Conservation (phyloP, 2,888 invertebrate species). For the Syrphus vitripennis region DNA sequence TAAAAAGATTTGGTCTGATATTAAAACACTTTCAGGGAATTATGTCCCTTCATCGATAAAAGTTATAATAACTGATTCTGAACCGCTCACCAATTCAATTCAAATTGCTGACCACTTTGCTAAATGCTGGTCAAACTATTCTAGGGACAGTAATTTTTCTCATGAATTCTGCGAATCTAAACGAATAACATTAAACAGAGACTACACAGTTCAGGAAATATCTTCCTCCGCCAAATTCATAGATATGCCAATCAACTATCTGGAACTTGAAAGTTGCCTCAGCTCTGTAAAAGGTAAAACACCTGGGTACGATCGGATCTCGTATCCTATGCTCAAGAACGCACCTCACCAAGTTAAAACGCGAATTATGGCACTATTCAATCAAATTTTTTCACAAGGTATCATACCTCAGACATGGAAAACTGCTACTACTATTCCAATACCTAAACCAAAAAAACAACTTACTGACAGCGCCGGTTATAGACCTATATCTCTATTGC, state of each 20-base stretch:
- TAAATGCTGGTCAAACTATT: too few species aligned
- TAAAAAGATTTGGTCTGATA: constrained; percentile 8
- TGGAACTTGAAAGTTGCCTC: not conserved
- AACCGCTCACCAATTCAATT: too few species aligned
- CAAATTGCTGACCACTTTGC: too few species aligned
- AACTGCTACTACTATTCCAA: not conserved
- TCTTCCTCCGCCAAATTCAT: not conserved
- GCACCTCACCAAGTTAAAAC: not conserved
- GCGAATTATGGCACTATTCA: not conserved
- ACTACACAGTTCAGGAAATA: not conserved
- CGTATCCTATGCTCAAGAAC: not conserved
- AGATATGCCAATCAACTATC: not conserved
- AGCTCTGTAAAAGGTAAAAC: not conserved
- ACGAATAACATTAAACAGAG: too few species aligned
- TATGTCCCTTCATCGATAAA: not conserved
- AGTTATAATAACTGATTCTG: too few species aligned
- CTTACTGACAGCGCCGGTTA: not conserved
- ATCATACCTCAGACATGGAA: constrained; percentile 23
- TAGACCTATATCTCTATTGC: not conserved
- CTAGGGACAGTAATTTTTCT: not conserved
- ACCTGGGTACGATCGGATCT: not conserved
- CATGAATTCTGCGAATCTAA: too few species aligned
- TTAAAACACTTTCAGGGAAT: not conserved
- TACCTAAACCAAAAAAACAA: not conserved
- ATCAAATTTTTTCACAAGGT: constrained; percentile 2